Conservation (phyloP, 2,888 invertebrate species). For the Meghimatium bilineatum region DNA sequence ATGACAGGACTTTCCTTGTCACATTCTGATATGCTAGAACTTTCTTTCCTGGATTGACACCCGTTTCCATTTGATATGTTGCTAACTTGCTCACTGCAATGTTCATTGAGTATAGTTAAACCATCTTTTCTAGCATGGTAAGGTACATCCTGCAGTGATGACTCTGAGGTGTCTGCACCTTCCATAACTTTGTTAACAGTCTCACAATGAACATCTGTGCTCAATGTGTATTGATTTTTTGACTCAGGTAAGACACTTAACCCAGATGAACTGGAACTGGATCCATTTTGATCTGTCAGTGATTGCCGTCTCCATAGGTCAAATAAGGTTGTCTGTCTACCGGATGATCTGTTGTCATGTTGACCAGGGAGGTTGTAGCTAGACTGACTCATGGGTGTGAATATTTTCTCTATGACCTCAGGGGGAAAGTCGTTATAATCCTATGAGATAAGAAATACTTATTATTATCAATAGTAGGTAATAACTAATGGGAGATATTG, state of each 20-base stretch:
- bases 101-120: background rate
- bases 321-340: background rate
- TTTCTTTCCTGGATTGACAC: background rate
- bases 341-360: background rate
- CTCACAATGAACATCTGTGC: background rate
- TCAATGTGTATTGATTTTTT: background rate
- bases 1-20: background rate
- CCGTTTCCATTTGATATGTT: background rate
- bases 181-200: background rate
- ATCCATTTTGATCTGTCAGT: background rate
- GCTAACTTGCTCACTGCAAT: background rate
- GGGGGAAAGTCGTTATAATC: constrained; percentile 42
- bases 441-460: background rate
- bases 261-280: background rate
- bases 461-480: background rate
- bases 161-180: background rate
- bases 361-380: background rate
- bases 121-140: too few relatives aligned
- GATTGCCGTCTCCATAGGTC: background rate
- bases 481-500: too few relatives aligned
- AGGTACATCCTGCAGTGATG: background rate
- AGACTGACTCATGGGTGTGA: constrained; percentile 34
- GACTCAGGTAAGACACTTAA: background rate
- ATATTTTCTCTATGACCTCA: constrained; percentile 40
- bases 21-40: background rate